Evolutionary conservation across 2,797 vertebrate species (phyloP), one percentile per base, ranked within the genome.

Genomic region (Hybognathus amarus): DNA sequence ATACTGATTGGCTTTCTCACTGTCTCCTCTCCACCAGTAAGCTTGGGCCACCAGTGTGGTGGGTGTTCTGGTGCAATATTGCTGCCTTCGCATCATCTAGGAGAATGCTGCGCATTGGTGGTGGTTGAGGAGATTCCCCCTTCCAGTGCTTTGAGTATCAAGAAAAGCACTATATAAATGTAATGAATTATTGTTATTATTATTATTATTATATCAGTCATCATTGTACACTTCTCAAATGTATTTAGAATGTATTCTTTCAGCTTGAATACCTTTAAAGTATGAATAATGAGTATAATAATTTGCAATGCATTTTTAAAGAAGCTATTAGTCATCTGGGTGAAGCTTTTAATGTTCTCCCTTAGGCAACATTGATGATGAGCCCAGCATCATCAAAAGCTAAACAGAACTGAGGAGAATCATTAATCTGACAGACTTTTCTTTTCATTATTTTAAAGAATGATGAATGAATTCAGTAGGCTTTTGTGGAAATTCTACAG

Each of bases 211-310:
- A 45, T 80, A 24, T 61, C 52, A 33, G 79, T 59, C 54, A 20
- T 80, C 8, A 59, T 2, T 4, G 54, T n/a, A 40, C 12, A 15
- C 11, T 42, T 69, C n/a, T 80, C 22, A 12, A 50, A 63, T 33
- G 13, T 11, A 30, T 73, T 71, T 80, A 24, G 63, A 67, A n/a
- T 47, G 18, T 74, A 15, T n/a, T 71, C 7, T 61, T 80, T 63
- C 7, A 61, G 2, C 38, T 47, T 81, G 5, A 73, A 50, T 9
- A 56, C 10, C 6, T 56, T 79, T 42, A 30, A 42, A 27, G 52
- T 50, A 11, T 64, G 6, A 73, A 73, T 64, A 63, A 73, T 71
- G 56, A 50, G 8, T 24, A 24, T 50, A 56, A 45, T 45, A 36
- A 59, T 33, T 80, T 50, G 40, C 27, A 36, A 36, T n/a, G 7